These are phyloP conservation scores for Pycnomerus fuliginosus DNA, from an alignment of 2,888 invertebrate genomes.

Conservation along the genomic window DNA sequence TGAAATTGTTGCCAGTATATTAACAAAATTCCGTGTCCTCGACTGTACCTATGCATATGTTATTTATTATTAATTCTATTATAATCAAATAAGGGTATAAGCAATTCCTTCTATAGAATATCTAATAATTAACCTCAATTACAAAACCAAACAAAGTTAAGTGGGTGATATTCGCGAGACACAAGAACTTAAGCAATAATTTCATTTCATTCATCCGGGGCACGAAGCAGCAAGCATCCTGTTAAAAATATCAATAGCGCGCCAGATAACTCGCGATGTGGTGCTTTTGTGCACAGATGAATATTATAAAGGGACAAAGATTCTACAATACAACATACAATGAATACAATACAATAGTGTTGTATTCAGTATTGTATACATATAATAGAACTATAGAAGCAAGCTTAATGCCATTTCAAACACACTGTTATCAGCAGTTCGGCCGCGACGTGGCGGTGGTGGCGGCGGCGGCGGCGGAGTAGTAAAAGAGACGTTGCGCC, in stretches of 20 bases:
- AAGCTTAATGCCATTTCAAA: slow-evolving; percentile 54
- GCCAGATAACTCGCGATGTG: slow-evolving; percentile 51
- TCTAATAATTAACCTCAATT: slow-evolving; percentile 11
- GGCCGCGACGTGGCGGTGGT: slow-evolving; percentile 25
- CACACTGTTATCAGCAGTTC: slow-evolving; percentile 50
- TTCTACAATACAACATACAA: slow-evolving; percentile 53
- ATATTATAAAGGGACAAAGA: slow-evolving; percentile 55
- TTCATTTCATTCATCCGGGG: slow-evolving; percentile 31
- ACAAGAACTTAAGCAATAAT: slow-evolving; percentile 23
- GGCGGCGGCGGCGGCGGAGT: slow-evolving; percentile 16
- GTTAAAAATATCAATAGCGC: slow-evolving; percentile 51
- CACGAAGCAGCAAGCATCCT: slow-evolving; percentile 26
- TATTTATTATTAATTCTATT: too few species aligned
- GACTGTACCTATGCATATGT: too few species aligned
- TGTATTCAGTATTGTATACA: slow-evolving; percentile 51
- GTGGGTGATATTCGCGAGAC: slow-evolving; percentile 9
- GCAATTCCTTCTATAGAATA: too few species aligned
- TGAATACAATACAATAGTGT: slow-evolving; percentile 53
- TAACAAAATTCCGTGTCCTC: too few species aligned
- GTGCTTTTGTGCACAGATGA: slow-evolving; percentile 53
- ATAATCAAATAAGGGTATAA: too few species aligned
- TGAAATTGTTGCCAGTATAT: too few species aligned
- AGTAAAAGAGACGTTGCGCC: slow-evolving; percentile 15
- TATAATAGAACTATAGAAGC: slow-evolving; percentile 54
- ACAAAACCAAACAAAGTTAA: slow-evolving; percentile 21